Base-by-base conservation (phyloP, 2,797 vertebrate species). In the Myoxocephalus aenaeus region DNA sequence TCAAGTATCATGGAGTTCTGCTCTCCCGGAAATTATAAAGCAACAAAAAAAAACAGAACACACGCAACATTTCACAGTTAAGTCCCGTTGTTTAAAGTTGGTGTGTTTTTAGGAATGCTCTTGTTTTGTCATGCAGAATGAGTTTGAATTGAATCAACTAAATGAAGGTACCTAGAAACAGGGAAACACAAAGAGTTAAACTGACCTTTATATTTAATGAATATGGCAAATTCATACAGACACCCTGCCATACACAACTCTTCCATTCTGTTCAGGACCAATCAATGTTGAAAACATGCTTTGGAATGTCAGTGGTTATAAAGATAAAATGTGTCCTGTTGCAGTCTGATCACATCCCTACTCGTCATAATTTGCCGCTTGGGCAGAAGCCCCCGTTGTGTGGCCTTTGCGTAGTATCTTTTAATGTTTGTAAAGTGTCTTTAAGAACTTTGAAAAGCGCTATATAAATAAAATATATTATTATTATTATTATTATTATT, bases 201-300 rank as follows among this genome's bases (percentile, higher is more conserved):
- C 34, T 53, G 63, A 72, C 46, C 56, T 61, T 66, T 78, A 20
- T 36, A 51, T 65, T 44, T 48, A 20, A 53, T 54, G 13, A 54
- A 32, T 25, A 18, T 67, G 18, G 14, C 53, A 34, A 32, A 62
- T 50, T 50, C 42, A 63, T 29, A 17, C 29, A 59, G 27, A 56
- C 56, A 29, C n/a, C n/a, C 22, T 63, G 58, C 3, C 42, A 65
- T 40, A 15, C 14, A 70, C 25, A 14, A 18, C 4, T 3, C 34
- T 42, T 42, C 20, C 18, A 27, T 36, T 53, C 10, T 53, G 15
- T 68, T 36, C 9, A 20, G 12, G 13, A 64, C 66, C 11, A 22
- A 32, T 59, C 27, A 2, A 34, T 57, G 20, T 34, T 59, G 40
- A n/a, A 42, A 69, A 58, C 44, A 53, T 72, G 15, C 38, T 64